Percentiles rank a stretch among this genome's conserved stretches.
Evolutionary conservation across 2,888 invertebrate genomes (phyloP).

Genomic region (Peribatodes rhomboidaria): DNA sequence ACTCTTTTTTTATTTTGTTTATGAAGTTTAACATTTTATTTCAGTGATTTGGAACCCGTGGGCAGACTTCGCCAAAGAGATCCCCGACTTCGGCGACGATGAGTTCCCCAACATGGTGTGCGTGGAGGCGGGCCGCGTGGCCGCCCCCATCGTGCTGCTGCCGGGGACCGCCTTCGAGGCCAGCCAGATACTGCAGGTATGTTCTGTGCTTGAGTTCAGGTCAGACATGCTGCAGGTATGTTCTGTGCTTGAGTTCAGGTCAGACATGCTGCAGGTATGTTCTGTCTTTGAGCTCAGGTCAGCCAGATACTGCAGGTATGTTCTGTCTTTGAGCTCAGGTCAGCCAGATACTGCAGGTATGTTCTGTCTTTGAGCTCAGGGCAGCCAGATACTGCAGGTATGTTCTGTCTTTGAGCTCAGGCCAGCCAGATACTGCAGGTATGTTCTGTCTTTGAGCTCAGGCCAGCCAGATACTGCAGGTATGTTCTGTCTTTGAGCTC

Average conservation of each 20-base stretch:
- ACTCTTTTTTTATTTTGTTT: too few species aligned
- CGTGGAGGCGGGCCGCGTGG: constrained; percentile 97
- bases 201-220: not conserved
- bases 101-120: constrained; percentile 99
- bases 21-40: too few species aligned
- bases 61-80: constrained; percentile 96
- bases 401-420: too few species aligned
- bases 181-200: constrained; percentile 92
- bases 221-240: constrained; percentile 88
- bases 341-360: not conserved
- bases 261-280: constrained; percentile 88
- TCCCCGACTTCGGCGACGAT: constrained; percentile 98
- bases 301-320: constrained; percentile 88
- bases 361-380: too few species aligned
- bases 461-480: not conserved
- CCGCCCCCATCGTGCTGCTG: constrained; percentile 94
- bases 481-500: too few species aligned
- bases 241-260: not conserved
- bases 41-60: constrained; percentile 98
- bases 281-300: not conserved
- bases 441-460: too few species aligned
- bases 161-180: constrained; percentile 97
- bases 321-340: not conserved
- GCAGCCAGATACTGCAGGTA: constrained; percentile 4
- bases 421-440: not conserved